Base-by-base conservation (phyloP, 2,113 vertebrate genomes). In the Azemiops feae region DNA sequence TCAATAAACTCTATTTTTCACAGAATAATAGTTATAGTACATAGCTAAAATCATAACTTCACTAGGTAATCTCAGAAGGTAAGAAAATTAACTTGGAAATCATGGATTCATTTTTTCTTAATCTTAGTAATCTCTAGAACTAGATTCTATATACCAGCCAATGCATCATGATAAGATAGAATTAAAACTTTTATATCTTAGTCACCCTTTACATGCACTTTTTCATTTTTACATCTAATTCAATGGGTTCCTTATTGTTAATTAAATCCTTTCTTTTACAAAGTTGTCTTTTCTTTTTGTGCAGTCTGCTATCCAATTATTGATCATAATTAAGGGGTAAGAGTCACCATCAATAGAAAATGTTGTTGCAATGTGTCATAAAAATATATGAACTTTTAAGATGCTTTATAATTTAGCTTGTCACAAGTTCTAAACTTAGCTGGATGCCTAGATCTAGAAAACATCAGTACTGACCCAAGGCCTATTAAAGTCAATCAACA, bases 271-370 rank as follows among this genome's bases (percentile, higher is more conserved):
- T 85, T 22, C 22, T 54, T 81, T 93, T 87, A 88, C 30, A 91
- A 88, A 74, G 30, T 69, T 43, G 45, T 74, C 34, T 69, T 55
- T 90, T 93, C 60, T 0, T 3, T 43, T 85, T 91, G 50, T 90
- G 25, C 55, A 87, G 88, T 58, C 87, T 86, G 52, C 91, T 95
- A 0, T 85, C 92, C 92, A 85, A 93, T 94, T 93, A 81, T 91
- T 93, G 90, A 87, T 92, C 91, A 94, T 94, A 95, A 94, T 92
- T 95, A 90, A 50, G 0, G 1, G 18, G 69, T 88, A 94, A 50
- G 64, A 0, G 2, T 88, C 92, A 88, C 94, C 88, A 91, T 30
- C 47, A 92, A 94, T 90, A 11, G 92, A 86, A 89, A 94, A 94
- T 85, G 1, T 88, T 94, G 93, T 94, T 94, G 45, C 91, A 93